Base-by-base conservation (phyloP, 1,140 invertebrate species). In the Drosophila asahinai region DNA sequence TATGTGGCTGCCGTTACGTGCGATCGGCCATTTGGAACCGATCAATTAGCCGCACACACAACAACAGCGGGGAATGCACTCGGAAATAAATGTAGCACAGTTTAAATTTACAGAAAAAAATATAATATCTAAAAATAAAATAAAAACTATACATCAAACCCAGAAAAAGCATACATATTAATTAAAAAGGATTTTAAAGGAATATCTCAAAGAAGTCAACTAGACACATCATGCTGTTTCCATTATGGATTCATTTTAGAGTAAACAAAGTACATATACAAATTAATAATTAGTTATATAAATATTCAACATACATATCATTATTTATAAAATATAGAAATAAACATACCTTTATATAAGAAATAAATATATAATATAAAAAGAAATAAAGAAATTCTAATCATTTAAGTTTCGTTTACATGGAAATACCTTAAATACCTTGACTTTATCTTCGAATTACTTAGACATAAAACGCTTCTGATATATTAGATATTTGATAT, bases 11-110 rank as follows among this genome's bases (percentile, higher is more conserved):
- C 54, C 68, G 84, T 89, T 89, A 78, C 84, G 84, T 79, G 79
- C 79, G 81, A 89, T 89, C 77, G 86, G 65, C 78, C 84, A 89
- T 80, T 84, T 90, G 84, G 84, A 89, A 89, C 84, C 84, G 84
- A 90, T 89, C 84, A 89, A 89, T 89, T 89, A 89, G 81, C 57
- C 60, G 64, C 17, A 61, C 30, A 45, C 48, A 70, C 55, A 67
- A 59, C 54, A 65, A 43, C 60, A 68, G 51, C 43, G 55, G 22
- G 33, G 8, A 6, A n/a, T 14, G 2, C 42, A 62, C 19, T 22
- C 8, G 2, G 0, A 22, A 40, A 25, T 5, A 40, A 40, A n/a
- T 22, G 3, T 4, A 3, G 5, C 15, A 40, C 2, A 2, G 2
- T 15, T 7, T 25, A 0, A 12, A 12, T 6, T 22, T 25, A 25